Conservation (phyloP, 2,113 vertebrate genomes). For the Rhinolophus ferrumequinum region DNA sequence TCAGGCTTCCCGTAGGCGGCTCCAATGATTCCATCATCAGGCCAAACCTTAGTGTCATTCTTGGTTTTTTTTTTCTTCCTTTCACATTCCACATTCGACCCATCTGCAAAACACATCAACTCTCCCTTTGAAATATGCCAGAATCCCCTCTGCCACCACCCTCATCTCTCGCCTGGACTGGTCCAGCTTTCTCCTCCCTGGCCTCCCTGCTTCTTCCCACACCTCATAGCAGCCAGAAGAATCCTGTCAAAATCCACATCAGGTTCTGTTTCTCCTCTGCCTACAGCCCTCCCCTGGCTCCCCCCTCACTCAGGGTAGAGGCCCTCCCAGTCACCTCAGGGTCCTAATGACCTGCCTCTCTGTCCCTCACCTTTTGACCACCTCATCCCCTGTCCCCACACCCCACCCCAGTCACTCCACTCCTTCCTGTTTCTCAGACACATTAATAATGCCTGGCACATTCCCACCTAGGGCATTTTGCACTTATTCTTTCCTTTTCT, state of each 20-base stretch:
- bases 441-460: accelerated
- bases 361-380: not conserved
- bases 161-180: not conserved
- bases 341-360: accelerated
- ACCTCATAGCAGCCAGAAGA: not conserved
- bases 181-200: not conserved
- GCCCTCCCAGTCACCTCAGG: too few relatives aligned
- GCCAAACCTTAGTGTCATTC: not conserved
- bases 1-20: not conserved
- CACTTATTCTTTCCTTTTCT: not conserved
- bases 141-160: not conserved
- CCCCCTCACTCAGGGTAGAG: too few relatives aligned
- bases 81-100: not conserved
- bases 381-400: not conserved
- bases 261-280: not conserved
- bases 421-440: not conserved
- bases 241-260: not conserved
- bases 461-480: accelerated
- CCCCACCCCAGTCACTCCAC: not conserved
- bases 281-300: too few relatives aligned
- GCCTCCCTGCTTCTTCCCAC: not conserved
- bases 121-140: not conserved
- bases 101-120: not conserved
- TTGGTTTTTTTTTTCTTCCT: not conserved
- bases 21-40: not conserved